phyloP scores from a whole-genome alignment of 2,888 invertebrate species.

The Rhaphigaster nebulosa region DNA sequence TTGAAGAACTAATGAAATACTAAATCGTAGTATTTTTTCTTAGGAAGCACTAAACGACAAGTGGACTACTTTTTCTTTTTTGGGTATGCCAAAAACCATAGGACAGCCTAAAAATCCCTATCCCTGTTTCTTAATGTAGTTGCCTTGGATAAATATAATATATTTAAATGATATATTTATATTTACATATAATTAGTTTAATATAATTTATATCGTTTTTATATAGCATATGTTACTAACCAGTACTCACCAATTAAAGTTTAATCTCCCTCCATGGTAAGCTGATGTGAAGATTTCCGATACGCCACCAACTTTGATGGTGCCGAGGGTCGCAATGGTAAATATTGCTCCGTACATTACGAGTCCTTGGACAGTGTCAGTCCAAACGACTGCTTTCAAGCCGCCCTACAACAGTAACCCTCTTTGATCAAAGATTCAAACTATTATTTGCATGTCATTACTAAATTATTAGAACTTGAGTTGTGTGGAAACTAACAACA shows the following conservation, averaged over 20 bases:
- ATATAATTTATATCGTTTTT: too few species aligned
- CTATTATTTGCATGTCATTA: not conserved
- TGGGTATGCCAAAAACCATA: too few species aligned
- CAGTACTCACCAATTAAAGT: slow-evolving; percentile 78
- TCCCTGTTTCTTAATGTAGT: too few species aligned
- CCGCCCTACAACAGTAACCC: slow-evolving; percentile 74
- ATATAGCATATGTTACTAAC: not conserved
- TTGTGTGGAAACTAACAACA: not conserved
- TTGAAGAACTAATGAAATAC: too few species aligned
- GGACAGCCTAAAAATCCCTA: too few species aligned
- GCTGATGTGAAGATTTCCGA: slow-evolving; percentile 75
- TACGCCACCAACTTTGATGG: slow-evolving; percentile 76
- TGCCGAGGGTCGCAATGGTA: slow-evolving; percentile 77
- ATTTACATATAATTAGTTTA: too few species aligned
- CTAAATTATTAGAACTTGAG: not conserved
- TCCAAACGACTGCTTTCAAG: slow-evolving; percentile 84
- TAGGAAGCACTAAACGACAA: too few species aligned
- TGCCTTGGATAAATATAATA: too few species aligned
- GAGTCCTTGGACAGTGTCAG: slow-evolving; percentile 81
- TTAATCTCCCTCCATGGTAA: slow-evolving; percentile 75
- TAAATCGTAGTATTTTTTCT: too few species aligned
- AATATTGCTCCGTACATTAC: slow-evolving; percentile 81
- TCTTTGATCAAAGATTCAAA: not conserved
- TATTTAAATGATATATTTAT: too few species aligned
- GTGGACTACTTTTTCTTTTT: too few species aligned